A percentile compares a stretch with the other conserved stretches of the same genome.
Conservation (phyloP, 2,113 vertebrate genomes). For the Salvelinus namaycush region DNA sequence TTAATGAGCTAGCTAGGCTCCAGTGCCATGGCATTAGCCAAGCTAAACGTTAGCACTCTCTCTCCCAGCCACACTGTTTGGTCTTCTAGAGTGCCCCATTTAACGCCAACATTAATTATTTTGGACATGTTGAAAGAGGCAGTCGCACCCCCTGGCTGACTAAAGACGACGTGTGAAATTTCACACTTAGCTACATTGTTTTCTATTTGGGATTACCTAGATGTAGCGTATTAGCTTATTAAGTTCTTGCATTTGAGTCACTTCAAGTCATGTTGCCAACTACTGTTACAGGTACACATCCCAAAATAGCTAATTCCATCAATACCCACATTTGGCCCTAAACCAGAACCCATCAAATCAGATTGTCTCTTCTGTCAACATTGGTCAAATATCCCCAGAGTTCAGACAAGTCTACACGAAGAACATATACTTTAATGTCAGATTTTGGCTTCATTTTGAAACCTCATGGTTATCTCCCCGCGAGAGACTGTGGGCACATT, state of each 20-base stretch:
- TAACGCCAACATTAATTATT: constrained; percentile 44
- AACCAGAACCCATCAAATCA: not conserved
- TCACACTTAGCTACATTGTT: not conserved
- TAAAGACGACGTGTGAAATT: constrained; percentile 13
- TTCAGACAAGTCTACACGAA: not conserved
- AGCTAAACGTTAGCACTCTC: constrained; percentile 35
- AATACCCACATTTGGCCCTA: not conserved
- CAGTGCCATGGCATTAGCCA: constrained; percentile 28
- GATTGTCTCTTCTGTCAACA: not conserved
- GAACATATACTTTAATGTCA: not conserved
- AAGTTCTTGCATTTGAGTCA: no score
- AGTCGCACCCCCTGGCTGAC: constrained; percentile 20
- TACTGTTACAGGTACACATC: no score
- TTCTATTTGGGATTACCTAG: not conserved
- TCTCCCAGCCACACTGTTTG: constrained; percentile 16
- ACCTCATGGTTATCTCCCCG: constrained; percentile 16
- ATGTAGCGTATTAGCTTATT: not conserved
- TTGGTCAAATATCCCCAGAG: not conserved
- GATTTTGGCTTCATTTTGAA: constrained; percentile 9
- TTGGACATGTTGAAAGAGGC: constrained; percentile 22
- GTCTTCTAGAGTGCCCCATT: constrained; percentile 30
- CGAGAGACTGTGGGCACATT: constrained; percentile 24
- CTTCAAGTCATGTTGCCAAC: no score
- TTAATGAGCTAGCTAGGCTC: constrained; percentile 48
- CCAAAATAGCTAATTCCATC: not conserved